Evolutionary conservation across 2,113 vertebrate genomes (phyloP), one percentile per base, ranked within the genome.

Genomic region (Ailurus styani): DNA sequence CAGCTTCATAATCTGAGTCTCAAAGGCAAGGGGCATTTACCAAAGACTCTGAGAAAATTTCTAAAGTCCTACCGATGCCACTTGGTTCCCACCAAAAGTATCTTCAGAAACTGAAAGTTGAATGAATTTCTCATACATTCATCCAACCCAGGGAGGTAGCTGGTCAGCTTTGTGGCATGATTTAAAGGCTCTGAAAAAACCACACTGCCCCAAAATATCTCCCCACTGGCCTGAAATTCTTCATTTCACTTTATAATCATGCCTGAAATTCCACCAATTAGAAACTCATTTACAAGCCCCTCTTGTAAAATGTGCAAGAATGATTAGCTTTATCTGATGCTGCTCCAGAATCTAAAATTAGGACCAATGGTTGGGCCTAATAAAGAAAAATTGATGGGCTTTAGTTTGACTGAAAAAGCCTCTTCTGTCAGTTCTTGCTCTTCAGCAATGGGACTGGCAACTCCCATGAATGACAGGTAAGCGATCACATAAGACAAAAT

Each of bases 251-350:
- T 97, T 94, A 97, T 96, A 98, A 94, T 82, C 87, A 90, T 94
- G 95, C 87, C 90, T 97, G 70, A 98, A 98, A 97, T 90, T 97
- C 92, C 72, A 97, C 97, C 95, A 98, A 97, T 97, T 97, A 97
- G 95, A 96, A 97, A 93, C 87, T 96, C 96, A 98, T 98, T 97
- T 97, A 97, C 77, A 98, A 97, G 97, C 84, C 96, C 94, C 96
- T 97, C 97, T 98, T 97, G 96, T 97, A 98, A 98, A 98, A 98
- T 97, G 93, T 96, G 94, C 95, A 94, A 97, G 95, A 96, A 94
- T 96, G 98, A 98, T 98, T 96, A 97, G 96, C 96, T 96, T 97
- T 98, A 98, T 97, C 97, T 97, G 96, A 95, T 97, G 95, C 96
- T 0, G 34, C 34, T 97, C 93, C 96, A 97, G 94, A 95, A 96